Evolutionary conservation across 2,797 vertebrate genomes (phyloP).

Genomic region (Phrynocephalus forsythii): DNA sequence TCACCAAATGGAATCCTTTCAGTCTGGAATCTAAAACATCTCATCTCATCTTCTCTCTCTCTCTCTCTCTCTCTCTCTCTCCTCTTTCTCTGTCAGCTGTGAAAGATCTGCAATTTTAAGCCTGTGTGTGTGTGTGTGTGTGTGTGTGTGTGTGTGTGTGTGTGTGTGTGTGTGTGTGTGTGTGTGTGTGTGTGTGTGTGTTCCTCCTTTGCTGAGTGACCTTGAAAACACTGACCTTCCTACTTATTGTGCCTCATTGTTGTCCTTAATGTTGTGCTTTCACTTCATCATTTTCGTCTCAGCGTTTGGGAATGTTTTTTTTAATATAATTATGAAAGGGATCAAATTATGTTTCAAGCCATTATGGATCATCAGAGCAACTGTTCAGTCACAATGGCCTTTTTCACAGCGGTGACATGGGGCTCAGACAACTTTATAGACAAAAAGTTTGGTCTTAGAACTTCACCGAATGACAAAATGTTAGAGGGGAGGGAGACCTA

Average conservation of each 20-base stretch:
- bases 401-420: constrained; percentile 55
- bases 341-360: constrained; percentile 47
- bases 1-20: background rate
- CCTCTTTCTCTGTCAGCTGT: background rate
- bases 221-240: constrained; percentile 49
- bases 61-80: too few relatives aligned
- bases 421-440: constrained; percentile 61
- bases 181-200: constrained; percentile 17
- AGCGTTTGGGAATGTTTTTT: constrained; percentile 53
- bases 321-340: constrained; percentile 55
- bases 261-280: constrained; percentile 64
- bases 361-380: constrained; percentile 44
- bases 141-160: too few relatives aligned
- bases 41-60: background rate
- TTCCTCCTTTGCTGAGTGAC: constrained; percentile 28
- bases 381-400: constrained; percentile 52
- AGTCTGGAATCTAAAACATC: background rate
- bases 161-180: too few relatives aligned
- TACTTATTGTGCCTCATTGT: constrained; percentile 46
- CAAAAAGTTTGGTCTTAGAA: constrained; percentile 63
- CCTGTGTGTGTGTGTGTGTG: constrained; percentile 17
- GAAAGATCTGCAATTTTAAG: background rate
- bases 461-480: constrained; percentile 68
- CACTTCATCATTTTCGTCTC: constrained; percentile 45
- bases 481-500: constrained; percentile 59